Evolutionary conservation across 2,113 vertebrate genomes (phyloP), one percentile per base, ranked within the genome.

Genomic region (Lipophrys pholis): DNA sequence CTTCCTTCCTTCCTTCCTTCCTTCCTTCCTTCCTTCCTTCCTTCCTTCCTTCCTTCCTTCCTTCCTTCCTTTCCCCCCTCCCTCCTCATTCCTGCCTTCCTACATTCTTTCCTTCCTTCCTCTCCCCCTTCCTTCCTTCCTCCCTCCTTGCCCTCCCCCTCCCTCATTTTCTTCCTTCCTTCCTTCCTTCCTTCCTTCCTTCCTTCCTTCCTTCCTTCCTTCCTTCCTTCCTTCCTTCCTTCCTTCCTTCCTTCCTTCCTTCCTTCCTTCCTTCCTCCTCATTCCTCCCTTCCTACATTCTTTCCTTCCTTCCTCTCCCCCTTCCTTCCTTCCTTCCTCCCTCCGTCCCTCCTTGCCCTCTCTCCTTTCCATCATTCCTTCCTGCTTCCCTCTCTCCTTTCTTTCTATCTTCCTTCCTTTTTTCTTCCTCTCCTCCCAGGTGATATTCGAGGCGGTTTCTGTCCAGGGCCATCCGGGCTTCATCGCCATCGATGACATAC

Each of bases 371-470:
- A n/a, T 40, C 52, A 30, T 45, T 38, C 35, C n/a, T 15, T 55
- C 21, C 21, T 30, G n/a, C 21, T 16, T 35, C 30, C 46, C 11
- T n/a, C 39, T 12, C 14, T 43, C 36, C 36, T 55, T 35, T 40
- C 57, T 56, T 50, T 39, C 56, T 56, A 38, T 30, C 52, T 69
- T 39, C 52, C 38, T 45, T 38, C 35, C n/a, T 15, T 55, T 4
- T 4, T 30, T 39, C 30, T 14, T n/a, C 53, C 41, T 15, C 42
- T 15, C 12, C 38, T 61, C n/a, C 46, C 81, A 99, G 97, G 97
- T 99, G 69, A 99, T 98, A 89, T 97, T 99, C 84, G 97, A 99
- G 70, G 96, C 97, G 0, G 95, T 98, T 62, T 97, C 97, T 15
- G 78, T 98, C 88, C 97, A 97, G 83, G 97, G 96, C 64, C 97